Evolutionary conservation across 1,140 invertebrate genomes (phyloP).

Genomic region (Leptinotarsa lineolata): DNA sequence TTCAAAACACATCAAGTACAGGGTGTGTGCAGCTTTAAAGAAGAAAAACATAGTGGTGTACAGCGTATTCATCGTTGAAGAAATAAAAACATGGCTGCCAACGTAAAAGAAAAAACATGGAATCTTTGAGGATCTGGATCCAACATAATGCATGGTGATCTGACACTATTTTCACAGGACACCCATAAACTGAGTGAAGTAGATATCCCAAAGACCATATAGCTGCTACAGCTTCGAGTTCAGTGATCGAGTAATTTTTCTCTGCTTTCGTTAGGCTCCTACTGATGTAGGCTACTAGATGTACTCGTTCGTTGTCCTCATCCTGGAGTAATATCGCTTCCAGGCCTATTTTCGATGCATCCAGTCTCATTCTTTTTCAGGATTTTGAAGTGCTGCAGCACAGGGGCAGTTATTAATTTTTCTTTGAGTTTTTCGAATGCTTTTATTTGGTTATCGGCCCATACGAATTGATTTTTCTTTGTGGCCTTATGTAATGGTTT

Average conservation of each 20-base stretch:
- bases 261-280: neutral
- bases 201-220: neutral
- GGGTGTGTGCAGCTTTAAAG: too few relatives aligned
- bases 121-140: neutral
- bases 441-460: too few relatives aligned
- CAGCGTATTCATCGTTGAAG: too few relatives aligned
- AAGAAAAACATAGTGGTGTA: too few relatives aligned
- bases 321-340: constrained; percentile 1
- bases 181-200: neutral
- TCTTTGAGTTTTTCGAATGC: too few relatives aligned
- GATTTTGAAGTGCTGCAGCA: neutral
- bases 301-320: neutral
- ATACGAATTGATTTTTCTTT: too few relatives aligned
- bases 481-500: too few relatives aligned
- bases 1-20: too few relatives aligned
- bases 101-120: too few relatives aligned
- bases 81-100: too few relatives aligned
- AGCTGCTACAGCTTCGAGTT: neutral
- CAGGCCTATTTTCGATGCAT: neutral
- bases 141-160: neutral
- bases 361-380: neutral
- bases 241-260: neutral
- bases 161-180: neutral
- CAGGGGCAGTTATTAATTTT: too few relatives aligned
- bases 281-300: neutral